These are phyloP conservation scores for Anomalospiza imberbis DNA, from an alignment of 2,797 vertebrate species.

Conservation along the genomic window DNA sequence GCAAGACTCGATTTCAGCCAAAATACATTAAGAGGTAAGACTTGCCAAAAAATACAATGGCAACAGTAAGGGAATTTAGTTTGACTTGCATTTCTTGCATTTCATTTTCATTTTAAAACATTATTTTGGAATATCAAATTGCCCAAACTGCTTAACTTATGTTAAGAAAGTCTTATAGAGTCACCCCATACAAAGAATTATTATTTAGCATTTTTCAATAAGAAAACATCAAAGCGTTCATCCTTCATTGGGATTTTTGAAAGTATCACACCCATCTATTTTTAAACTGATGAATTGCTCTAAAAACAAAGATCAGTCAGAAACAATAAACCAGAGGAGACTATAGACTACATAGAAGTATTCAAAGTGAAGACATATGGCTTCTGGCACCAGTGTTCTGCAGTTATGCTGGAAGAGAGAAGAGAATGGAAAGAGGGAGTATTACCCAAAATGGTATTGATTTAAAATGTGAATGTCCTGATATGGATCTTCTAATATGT, in stretches of 20 bases:
- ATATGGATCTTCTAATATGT: background rate
- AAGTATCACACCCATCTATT: background rate
- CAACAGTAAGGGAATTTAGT: background rate
- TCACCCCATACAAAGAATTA: background rate
- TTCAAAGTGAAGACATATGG: conserved; percentile 14
- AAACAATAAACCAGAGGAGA: conserved; percentile 34
- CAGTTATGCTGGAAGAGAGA: conserved; percentile 20
- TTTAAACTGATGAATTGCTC: conserved; percentile 52
- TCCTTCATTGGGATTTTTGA: background rate
- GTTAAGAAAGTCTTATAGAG: background rate
- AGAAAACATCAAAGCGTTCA: conserved; percentile 8
- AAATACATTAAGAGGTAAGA: background rate
- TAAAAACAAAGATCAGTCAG: conserved; percentile 51
- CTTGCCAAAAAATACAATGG: background rate
- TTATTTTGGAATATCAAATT: background rate
- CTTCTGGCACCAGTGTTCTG: background rate
- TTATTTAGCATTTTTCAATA: conserved; percentile 37
- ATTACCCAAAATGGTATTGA: background rate
- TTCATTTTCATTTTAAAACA: background rate
- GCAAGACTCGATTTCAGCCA: background rate
- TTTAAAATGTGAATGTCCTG: background rate
- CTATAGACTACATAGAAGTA: conserved; percentile 15
- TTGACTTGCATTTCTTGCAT: background rate
- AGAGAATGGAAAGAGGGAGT: background rate
- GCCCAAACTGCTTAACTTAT: background rate